Conservation (phyloP, 2,113 vertebrate genomes). For the Pristiophorus japonicus region DNA sequence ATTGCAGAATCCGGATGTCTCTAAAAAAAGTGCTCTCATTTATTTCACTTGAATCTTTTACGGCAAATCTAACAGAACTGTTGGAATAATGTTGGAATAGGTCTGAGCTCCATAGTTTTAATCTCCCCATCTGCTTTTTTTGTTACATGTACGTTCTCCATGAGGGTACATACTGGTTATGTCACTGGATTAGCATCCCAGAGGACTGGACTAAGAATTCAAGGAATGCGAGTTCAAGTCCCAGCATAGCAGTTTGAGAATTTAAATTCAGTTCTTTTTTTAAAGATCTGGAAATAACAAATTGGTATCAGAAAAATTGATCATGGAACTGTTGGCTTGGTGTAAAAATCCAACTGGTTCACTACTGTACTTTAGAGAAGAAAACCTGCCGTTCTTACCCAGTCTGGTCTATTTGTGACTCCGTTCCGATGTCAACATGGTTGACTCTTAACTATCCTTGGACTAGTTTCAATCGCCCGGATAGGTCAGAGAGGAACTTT, state of each 20-base stretch:
- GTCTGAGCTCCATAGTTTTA: not conserved
- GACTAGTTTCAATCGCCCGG: too few relatives aligned
- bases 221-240: not conserved
- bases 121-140: not conserved
- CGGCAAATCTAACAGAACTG: not conserved
- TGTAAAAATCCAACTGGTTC: not conserved
- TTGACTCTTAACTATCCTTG: not conserved
- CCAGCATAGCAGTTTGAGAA: not conserved
- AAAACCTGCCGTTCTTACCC: not conserved
- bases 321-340: not conserved
- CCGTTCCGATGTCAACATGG: not conserved
- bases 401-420: not conserved
- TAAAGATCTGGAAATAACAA: not conserved
- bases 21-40: constrained; percentile 23
- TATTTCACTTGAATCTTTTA: constrained; percentile 17
- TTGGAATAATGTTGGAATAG: not conserved
- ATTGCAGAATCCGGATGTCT: constrained; percentile 21
- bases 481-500: too few relatives aligned
- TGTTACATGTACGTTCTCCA: not conserved
- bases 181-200: not conserved
- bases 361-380: not conserved
- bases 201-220: not conserved
- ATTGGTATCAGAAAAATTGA: not conserved
- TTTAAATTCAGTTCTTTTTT: not conserved
- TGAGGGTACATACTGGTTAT: not conserved